Evolutionary conservation across 2,113 vertebrate species (phyloP).

Genomic region (Aegithalos caudatus): DNA sequence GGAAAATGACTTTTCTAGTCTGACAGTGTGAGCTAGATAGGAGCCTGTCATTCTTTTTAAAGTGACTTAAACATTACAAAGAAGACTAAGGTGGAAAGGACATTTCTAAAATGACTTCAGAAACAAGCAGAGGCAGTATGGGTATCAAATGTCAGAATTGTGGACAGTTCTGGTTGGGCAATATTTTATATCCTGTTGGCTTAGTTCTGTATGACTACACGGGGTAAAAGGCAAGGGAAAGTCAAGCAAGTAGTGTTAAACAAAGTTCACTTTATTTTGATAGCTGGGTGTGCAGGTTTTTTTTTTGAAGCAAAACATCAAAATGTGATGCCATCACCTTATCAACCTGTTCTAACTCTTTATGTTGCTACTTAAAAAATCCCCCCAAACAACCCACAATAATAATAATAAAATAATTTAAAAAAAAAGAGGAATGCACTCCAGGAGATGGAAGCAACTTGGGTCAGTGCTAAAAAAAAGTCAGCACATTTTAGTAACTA

Average conservation of each 20-base stretch:
- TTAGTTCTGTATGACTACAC: not conserved
- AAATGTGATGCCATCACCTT: not conserved
- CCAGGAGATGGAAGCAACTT: not conserved
- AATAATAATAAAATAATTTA: not conserved
- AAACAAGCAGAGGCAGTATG: not conserved
- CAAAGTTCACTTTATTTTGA: conserved; percentile 38
- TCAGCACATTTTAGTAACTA: not conserved
- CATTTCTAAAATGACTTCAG: not conserved
- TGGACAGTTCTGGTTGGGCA: conserved; percentile 19
- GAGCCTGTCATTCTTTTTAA: not conserved
- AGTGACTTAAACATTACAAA: not conserved
- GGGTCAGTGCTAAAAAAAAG: not conserved
- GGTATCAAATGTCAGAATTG: not conserved
- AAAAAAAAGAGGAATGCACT: not conserved
- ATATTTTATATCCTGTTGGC: conserved; percentile 52
- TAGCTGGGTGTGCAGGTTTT: conserved; percentile 17
- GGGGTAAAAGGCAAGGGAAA: not conserved
- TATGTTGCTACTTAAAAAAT: not conserved
- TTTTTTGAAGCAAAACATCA: conserved; percentile 21
- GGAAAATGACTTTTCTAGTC: not conserved
- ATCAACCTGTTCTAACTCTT: not conserved
- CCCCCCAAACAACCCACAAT: not conserved
- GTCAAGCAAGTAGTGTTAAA: not conserved
- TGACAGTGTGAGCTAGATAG: not conserved
- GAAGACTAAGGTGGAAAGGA: not conserved